These are phyloP conservation scores for Menidia menidia DNA, from an alignment of 2,797 vertebrate species.

Conservation along the genomic window DNA sequence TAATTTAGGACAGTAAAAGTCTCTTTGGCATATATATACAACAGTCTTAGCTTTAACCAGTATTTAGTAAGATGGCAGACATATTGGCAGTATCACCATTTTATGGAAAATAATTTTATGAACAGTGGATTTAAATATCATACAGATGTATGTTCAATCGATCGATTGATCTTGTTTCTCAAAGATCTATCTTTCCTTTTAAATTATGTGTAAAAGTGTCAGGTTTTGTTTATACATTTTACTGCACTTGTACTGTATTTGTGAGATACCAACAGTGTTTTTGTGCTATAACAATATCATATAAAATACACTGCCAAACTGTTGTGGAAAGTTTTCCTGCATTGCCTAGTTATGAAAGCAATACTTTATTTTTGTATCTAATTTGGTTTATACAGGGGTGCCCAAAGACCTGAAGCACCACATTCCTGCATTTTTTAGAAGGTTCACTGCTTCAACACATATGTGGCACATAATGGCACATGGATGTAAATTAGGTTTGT, in stretches of 20 bases:
- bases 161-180: conserved; percentile 17
- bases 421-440: no score
- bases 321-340: conserved; percentile 28
- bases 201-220: conserved; percentile 1
- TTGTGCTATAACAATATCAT: conserved; percentile 20
- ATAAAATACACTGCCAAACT: conserved; percentile 14
- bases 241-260: conserved; percentile 36
- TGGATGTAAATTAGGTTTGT: no score
- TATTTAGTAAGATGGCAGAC: conserved; percentile 1
- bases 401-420: no score
- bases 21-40: no score
- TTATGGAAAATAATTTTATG: conserved; percentile 11
- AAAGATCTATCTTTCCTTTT: conserved; percentile 17
- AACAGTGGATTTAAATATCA: conserved; percentile 3
- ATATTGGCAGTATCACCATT: conserved; percentile 8
- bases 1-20: not conserved
- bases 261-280: conserved; percentile 9
- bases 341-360: not conserved
- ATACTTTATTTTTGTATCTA: not conserved
- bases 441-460: no score
- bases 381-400: not conserved
- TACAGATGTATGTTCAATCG: conserved; percentile 9
- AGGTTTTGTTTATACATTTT: conserved; percentile 28
- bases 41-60: conserved; percentile 5
- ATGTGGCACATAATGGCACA: no score